phyloP scores from a whole-genome alignment of 2,797 vertebrate species.

The Lacerta agilis region DNA sequence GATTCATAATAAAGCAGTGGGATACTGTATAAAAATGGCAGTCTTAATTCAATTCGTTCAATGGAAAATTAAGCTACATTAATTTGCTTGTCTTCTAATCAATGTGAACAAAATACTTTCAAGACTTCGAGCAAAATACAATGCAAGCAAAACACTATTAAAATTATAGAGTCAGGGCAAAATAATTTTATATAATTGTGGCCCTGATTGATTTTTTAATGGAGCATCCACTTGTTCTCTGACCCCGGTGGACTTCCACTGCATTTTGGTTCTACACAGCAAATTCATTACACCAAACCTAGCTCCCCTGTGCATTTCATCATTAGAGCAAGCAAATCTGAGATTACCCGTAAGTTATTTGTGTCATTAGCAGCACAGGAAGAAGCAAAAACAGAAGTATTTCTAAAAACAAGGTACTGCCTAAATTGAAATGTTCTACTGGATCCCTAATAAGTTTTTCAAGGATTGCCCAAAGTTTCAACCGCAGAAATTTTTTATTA shows the following conservation, averaged over 20 bases:
- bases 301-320: conserved; percentile 84
- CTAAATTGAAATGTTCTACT: conserved; percentile 41
- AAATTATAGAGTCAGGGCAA: conserved; percentile 73
- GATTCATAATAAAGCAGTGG: conserved; percentile 30
- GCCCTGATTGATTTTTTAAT: conserved; percentile 84
- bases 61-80: conserved; percentile 47
- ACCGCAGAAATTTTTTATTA: background rate
- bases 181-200: conserved; percentile 79
- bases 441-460: conserved; percentile 48
- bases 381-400: conserved; percentile 48
- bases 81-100: conserved; percentile 73
- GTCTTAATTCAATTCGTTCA: conserved; percentile 52
- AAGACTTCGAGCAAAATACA: conserved; percentile 70
- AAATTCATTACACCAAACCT: conserved; percentile 84
- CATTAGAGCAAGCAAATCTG: conserved; percentile 79
- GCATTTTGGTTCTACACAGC: conserved; percentile 73
- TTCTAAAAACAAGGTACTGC: conserved; percentile 62
- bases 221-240: conserved; percentile 77
- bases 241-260: conserved; percentile 81
- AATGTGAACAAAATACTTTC: conserved; percentile 67
- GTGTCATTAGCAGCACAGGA: conserved; percentile 49
- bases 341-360: conserved; percentile 61
- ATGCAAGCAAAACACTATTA: conserved; percentile 70
- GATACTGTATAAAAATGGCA: conserved; percentile 38
- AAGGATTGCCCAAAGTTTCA: background rate